phyloP scores from a whole-genome alignment of 2,888 invertebrate genomes.

The Rhimphoctona megacephalus region DNA sequence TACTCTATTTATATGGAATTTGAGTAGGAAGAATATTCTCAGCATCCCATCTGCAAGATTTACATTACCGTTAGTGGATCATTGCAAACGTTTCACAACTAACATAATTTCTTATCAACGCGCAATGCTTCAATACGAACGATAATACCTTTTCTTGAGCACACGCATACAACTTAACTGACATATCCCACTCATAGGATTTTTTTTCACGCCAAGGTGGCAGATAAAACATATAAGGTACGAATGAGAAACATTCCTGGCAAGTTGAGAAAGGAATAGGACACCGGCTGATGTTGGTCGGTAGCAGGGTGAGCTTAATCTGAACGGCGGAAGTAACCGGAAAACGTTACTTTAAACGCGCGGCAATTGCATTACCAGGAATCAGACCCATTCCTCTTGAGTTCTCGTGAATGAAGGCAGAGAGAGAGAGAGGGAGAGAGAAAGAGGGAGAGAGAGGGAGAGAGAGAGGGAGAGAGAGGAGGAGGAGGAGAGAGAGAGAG shows the following conservation, averaged over 20 bases:
- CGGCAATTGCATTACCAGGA: constrained; percentile 84
- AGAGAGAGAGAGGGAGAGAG: constrained; percentile 39
- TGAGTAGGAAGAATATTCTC: not conserved
- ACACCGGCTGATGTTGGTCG: constrained; percentile 49
- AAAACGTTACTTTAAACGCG: constrained; percentile 84
- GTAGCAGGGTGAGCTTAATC: constrained; percentile 69
- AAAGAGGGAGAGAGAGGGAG: constrained; percentile 27
- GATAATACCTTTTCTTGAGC: not conserved
- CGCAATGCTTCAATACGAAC: not conserved
- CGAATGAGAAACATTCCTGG: constrained; percentile 63
- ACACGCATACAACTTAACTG: not conserved
- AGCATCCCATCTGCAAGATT: not conserved
- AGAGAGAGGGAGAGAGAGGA: constrained; percentile 35
- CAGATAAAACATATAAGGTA: constrained; percentile 31
- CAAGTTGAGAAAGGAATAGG: constrained; percentile 64
- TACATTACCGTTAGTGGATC: not conserved
- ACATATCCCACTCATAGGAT: constrained; percentile 17
- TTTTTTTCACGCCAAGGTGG: constrained; percentile 38
- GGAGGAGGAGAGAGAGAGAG: constrained; percentile 33
- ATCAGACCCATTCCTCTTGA: constrained; percentile 83
- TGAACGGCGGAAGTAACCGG: constrained; percentile 83
- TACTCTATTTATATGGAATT: not conserved
- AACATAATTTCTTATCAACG: not conserved
- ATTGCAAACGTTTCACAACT: not conserved
- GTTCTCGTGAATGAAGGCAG: constrained; percentile 57